Base-by-base conservation (phyloP, 2,113 vertebrate species). In the Cichladusa arquata region DNA sequence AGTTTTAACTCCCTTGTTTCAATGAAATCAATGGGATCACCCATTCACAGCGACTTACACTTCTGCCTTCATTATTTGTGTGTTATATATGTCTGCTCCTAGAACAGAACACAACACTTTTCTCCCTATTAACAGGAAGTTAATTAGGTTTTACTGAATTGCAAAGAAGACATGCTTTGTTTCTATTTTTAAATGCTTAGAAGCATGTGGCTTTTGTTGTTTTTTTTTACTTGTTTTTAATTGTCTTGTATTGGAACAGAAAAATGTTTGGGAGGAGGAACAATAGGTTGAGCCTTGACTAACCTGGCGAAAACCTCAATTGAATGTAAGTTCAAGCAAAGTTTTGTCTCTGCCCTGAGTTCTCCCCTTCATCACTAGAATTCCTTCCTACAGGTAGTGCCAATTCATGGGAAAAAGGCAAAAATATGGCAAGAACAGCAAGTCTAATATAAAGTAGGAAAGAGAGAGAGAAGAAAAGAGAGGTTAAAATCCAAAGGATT, bases 71-170 rank as follows among this genome's bases (percentile, higher is more conserved):
- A 60, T 93, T 92, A 90, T 81, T 91, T 91, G 36, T 38, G 65
- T 50, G 34, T 54, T 90, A 77, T 12, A 20, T 25, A 44, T 33
- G 78, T 53, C n/a, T 76, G 8, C 57, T 70, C 50, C 50, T 8
- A 66, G 29, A 76, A 65, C 24, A 87, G 66, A 87, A 78, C 38
- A 76, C 48, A 84, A 14, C 31, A 80, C 19, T 88, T 54, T 36
- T 84, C 87, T 67, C 33, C 20, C 61, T 54, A 40, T 77, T 84
- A 85, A 92, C 61, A 26, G 22, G 7, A 87, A 95, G 34, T 81
- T 95, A 88, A 94, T 92, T 91, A 90, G 61, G 34, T 93, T 88
- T 86, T 57, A 81, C 28, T 62, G 69, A 88, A 51, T 56, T 88
- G 89, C 53, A 70, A 88, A 84, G 54, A 89, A 88, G 50, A 20